Base-by-base conservation (phyloP, 2,797 vertebrate genomes). In the Atherinosoma microstoma region DNA sequence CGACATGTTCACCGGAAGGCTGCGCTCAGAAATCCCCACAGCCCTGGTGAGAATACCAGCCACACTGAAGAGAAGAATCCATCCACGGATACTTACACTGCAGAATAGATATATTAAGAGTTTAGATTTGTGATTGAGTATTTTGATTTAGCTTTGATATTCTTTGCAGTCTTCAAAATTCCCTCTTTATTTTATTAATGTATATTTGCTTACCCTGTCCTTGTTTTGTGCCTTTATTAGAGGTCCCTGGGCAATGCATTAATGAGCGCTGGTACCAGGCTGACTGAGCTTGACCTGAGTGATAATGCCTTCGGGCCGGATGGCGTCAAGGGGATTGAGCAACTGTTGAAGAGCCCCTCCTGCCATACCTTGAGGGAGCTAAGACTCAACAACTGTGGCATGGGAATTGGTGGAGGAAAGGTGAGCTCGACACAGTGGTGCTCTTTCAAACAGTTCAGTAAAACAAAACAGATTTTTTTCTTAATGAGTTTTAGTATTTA, bases 241-340 rank as follows among this genome's bases (percentile, higher is more conserved):
- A 94, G 87, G 65, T 96, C 95, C 6, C 92, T 99, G 42, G 96
- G 97, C 38, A 91, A 94, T 67, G 97, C 96, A 0, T 85, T 99
- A 64, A 94, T 97, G 87, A 93, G 89, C 29, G 97, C 98, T 2
- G 97, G 97, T 45, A 95, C 97, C 36, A 94, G 95, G 67, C 94
- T 99, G 74, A 96, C 95, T 32, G 96, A 97, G 75, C 87, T 99
- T 84, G 98, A 99, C 88, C 92, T 99, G 73, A 98, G 97, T 53
- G 98, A 99, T 89, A 99, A 99, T 0, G 98, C 98, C 1, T 99
- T 99, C 12, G 98, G 98, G 11, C 97, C 98, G 0, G 98, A 99
- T 0, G 98, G 98, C 0, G 96, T 99, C 59, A 96, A 94, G 73
- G 97, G 96, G 74, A 96, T 99, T 1, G 97, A 98, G 82, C 91